Base-by-base conservation (phyloP, 1,140 invertebrate species). In the Zaprionus gabonicus region DNA sequence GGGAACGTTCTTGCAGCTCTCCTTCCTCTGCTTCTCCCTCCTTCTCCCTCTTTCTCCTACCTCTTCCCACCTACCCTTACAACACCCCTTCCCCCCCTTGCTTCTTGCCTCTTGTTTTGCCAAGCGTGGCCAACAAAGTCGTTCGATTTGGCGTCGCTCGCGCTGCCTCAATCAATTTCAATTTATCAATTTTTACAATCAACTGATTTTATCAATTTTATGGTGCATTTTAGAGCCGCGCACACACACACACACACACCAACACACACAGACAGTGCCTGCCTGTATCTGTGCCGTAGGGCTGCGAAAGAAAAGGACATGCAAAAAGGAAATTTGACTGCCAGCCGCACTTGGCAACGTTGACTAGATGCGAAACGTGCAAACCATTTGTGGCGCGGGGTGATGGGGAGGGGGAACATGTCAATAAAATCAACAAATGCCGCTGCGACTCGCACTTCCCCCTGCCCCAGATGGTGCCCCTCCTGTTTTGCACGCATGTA, bases 161-260 rank as follows among this genome's bases (percentile, higher is more conserved):
- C 75, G 53, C 75, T 83, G 81, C 84, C 86, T 90, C 86, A 90
- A 91, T 90, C 85, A 90, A 90, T 90, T 90, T 90, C 85, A 90
- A 90, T 90, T 90, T 90, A 90, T 90, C 85, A 90, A 90, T 90
- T 90, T 90, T 85, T 90, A 90, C 85, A 90, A 90, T 90, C 85
- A 90, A 90, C 85, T 90, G 85, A 90, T 90, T 90, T 90, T 88
- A 90, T 90, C 85, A 90, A 90, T 90, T 90, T 90, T 82, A 90
- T 90, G 81, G 85, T 79, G 86, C 85, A 82, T 90, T 90, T 90
- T 85, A 90, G 75, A 82, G 74, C 72, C 76, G 79, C 76, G 59
- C 77, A 62, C 60, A 65, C 68, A 53, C 41, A 65, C 60, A 60
- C 27, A 59, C 56, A 59, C 17, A 58, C 77, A 62, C 60, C 62